Evolutionary conservation across 2,888 invertebrate species (phyloP).

Genomic region (Callyntrura guangdongensis): DNA sequence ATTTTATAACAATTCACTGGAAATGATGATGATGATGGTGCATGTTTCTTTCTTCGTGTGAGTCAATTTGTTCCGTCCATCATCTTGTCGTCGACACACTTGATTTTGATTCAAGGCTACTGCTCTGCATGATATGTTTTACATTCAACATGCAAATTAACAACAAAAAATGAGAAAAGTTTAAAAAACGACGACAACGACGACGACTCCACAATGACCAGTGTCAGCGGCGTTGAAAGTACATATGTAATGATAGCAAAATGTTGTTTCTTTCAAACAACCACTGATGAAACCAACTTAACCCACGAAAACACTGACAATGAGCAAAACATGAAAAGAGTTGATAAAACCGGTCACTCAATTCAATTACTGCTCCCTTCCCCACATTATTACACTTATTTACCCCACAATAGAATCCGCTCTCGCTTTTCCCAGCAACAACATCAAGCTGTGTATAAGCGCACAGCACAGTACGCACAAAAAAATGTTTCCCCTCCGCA

Average conservation of each 20-base stretch:
- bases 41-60: constrained; percentile 4
- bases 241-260: not conserved
- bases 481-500: not conserved
- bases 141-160: not conserved
- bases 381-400: not conserved
- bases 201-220: not conserved
- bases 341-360: not conserved
- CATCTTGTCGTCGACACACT: not conserved
- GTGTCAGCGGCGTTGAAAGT: too few relatives aligned
- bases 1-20: constrained; percentile 11
- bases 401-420: not conserved
- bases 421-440: not conserved
- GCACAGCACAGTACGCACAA: too few relatives aligned
- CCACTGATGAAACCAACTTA: too few relatives aligned
- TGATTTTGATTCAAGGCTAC: constrained; percentile 43
- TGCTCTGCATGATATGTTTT: too few relatives aligned
- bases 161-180: not conserved
- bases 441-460: too few relatives aligned
- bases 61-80: constrained; percentile 5
- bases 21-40: not conserved
- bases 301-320: not conserved
- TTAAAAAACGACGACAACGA: too few relatives aligned
- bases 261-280: constrained; percentile 4
- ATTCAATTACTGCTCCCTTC: not conserved
- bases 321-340: constrained; percentile 31